A percentile compares a stretch with the other conserved stretches of the same genome.
Conservation (phyloP, 2,113 vertebrate species). For the Bungarus multicinctus region DNA sequence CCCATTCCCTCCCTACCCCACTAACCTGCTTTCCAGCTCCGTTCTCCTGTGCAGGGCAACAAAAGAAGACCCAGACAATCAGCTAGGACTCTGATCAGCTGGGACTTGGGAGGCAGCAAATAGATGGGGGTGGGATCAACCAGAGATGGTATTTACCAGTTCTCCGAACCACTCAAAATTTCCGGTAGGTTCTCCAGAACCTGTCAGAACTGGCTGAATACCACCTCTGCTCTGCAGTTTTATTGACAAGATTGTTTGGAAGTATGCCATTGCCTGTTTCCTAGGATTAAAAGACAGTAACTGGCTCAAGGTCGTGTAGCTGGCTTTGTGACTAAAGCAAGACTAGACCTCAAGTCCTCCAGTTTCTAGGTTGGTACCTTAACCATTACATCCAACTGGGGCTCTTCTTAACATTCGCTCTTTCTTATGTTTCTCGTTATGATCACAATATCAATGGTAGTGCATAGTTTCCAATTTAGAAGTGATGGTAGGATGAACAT, state of each 20-base stretch:
- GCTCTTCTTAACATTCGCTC: not conserved
- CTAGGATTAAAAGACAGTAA: not conserved
- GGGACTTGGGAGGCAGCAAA: no score
- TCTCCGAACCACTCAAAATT: no score
- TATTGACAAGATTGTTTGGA: not conserved
- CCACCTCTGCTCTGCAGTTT: not conserved
- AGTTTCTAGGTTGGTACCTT: not conserved
- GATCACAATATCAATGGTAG: not conserved
- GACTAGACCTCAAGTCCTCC: not conserved
- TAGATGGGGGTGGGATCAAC: no score
- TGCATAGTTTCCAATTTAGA: not conserved
- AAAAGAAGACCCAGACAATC: no score
- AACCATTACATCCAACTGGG: not conserved
- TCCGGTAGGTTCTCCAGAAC: no score
- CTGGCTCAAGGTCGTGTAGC: not conserved
- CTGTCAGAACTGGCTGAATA: no score
- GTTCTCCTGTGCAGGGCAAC: no score
- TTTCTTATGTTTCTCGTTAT: not conserved
- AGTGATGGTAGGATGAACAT: not conserved
- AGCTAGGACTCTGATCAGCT: no score
- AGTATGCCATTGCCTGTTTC: not conserved
- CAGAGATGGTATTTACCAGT: no score
- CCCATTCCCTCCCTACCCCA: no score
- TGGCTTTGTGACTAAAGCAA: not conserved
- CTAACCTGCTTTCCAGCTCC: no score